phyloP scores from a whole-genome alignment of 2,888 invertebrate species.

The Leptopterna dolabrata region DNA sequence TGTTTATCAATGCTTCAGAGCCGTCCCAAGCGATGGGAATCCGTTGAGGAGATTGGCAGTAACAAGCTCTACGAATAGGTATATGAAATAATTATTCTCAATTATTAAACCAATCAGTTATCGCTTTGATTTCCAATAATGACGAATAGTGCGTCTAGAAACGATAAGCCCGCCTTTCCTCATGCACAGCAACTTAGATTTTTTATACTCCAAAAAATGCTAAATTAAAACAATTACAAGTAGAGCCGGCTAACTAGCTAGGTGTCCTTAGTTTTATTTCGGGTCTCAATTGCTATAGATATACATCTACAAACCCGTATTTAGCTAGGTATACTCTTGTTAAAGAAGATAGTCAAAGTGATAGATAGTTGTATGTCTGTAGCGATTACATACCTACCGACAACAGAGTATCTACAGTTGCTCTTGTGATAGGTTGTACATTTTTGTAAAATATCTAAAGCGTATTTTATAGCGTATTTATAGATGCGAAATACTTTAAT shows the following conservation, averaged over 20 bases:
- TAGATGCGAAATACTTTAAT: not conserved
- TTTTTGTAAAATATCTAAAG: not conserved
- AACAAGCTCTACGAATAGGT: too few species aligned
- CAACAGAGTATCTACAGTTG: not conserved
- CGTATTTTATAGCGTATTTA: not conserved
- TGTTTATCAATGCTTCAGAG: too few species aligned
- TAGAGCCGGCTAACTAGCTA: not conserved
- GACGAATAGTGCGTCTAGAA: not conserved
- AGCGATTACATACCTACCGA: not conserved
- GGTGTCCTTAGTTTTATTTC: not conserved
- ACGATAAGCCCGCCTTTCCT: not conserved
- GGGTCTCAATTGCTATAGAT: not conserved
- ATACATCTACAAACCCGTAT: not conserved
- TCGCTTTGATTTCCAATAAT: not conserved
- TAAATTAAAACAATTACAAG: not conserved
- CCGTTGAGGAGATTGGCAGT: too few species aligned
- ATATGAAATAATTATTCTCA: too few species aligned
- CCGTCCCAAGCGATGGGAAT: too few species aligned
- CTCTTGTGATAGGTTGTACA: slow-evolving; percentile 1
- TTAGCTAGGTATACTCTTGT: slow-evolving; percentile 3
- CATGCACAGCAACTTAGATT: not conserved
- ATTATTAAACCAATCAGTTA: too few species aligned
- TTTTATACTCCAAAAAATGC: not conserved
- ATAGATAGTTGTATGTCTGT: not conserved
- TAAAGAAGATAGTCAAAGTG: slow-evolving; percentile 3